Percentiles rank a stretch among this genome's conserved stretches.
These are phyloP conservation scores for Pomacea maculata DNA, from an alignment of 1,140 invertebrate genomes.

Conservation along the genomic window DNA sequence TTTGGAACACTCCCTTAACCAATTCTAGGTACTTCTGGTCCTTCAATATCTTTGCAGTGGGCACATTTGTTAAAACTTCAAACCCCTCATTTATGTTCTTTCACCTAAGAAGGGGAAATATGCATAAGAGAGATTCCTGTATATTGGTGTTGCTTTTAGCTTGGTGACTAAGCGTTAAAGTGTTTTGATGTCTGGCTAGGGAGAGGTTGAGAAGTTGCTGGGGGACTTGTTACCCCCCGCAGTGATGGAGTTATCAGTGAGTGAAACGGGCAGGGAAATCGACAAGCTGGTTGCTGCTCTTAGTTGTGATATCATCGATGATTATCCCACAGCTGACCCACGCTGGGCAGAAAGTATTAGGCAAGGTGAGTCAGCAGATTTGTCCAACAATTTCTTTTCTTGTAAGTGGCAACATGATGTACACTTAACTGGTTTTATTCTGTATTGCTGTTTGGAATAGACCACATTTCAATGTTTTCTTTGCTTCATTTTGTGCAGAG, in stretches of 20 bases:
- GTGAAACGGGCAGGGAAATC: slow-evolving; percentile 62
- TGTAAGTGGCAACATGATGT: too few relatives aligned
- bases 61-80: not conserved
- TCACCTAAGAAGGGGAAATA: too few relatives aligned
- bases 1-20: not conserved
- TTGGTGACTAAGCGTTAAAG: too few relatives aligned
- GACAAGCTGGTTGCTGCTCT: slow-evolving; percentile 78
- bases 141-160: too few relatives aligned
- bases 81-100: too few relatives aligned
- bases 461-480: not conserved
- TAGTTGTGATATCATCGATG: slow-evolving; percentile 84
- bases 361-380: slow-evolving; percentile 38
- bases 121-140: too few relatives aligned
- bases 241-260: slow-evolving; percentile 66
- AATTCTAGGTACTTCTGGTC: not conserved
- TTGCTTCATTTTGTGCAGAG: slow-evolving; percentile 19
- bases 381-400: too few relatives aligned
- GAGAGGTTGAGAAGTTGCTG: slow-evolving; percentile 75
- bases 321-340: slow-evolving; percentile 88
- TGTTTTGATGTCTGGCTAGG: slow-evolving; percentile 45
- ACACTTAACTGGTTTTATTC: too few relatives aligned
- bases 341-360: slow-evolving; percentile 74
- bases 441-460: too few relatives aligned
- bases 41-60: not conserved
- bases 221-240: slow-evolving; percentile 74